Evolutionary conservation across 1,140 invertebrate genomes (phyloP).

Genomic region (Drosophila equinoxialis): DNA sequence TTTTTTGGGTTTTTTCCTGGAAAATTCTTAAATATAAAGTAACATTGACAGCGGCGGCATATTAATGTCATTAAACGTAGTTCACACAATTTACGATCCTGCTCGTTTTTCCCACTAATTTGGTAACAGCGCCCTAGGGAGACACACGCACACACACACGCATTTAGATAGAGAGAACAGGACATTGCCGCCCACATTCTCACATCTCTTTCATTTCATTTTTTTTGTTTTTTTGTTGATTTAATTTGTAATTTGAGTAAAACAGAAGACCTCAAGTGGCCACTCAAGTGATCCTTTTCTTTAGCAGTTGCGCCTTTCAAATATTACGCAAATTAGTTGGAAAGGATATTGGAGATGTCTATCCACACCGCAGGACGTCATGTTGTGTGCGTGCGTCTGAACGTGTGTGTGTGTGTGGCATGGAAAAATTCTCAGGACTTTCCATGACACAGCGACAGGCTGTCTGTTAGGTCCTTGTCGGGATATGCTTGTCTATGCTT

Average conservation of each 20-base stretch:
- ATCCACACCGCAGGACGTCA: constrained; percentile 9
- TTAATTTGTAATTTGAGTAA: constrained; percentile 79
- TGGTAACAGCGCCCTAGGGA: constrained; percentile 75
- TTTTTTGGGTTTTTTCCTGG: neutral
- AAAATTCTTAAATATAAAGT: constrained; percentile 43
- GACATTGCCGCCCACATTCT: constrained; percentile 27
- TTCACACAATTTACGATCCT: constrained; percentile 64
- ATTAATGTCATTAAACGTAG: constrained; percentile 72
- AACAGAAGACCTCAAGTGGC: constrained; percentile 65
- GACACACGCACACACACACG: constrained; percentile 32
- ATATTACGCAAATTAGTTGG: constrained; percentile 80
- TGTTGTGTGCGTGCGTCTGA: constrained; percentile 16
- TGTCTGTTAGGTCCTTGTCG: constrained; percentile 56
- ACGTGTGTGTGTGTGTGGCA: constrained; percentile 48
- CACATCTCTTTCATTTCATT: constrained; percentile 18
- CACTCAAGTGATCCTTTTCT: constrained; percentile 31
- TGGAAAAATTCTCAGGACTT: constrained; percentile 63
- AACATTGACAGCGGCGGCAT: constrained; percentile 62
- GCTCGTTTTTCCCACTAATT: constrained; percentile 73
- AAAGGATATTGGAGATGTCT: constrained; percentile 72
- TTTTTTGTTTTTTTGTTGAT: constrained; percentile 66
- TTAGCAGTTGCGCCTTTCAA: constrained; percentile 41
- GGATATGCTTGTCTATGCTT: neutral
- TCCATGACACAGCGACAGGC: constrained; percentile 59
- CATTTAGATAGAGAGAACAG: constrained; percentile 2